Base-by-base conservation (phyloP, 2,888 invertebrate genomes). In the Luffia ferchaultella region DNA sequence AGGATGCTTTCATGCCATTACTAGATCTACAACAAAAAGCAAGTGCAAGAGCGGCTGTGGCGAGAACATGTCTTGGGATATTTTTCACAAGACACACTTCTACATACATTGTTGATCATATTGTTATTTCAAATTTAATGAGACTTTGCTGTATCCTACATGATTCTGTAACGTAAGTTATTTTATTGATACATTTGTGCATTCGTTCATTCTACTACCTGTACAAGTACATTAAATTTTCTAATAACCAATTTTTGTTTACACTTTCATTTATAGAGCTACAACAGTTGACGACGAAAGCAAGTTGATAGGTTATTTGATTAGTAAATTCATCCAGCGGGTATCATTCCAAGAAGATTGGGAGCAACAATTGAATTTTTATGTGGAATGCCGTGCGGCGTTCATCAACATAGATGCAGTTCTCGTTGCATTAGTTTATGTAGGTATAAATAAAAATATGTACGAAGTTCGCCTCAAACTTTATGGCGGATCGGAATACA, bases 341-440 rank as follows among this genome's bases (percentile, higher is more conserved):
- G 93, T 98, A 3, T 87, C 91, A 55, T 95, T 93, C 69, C 93
- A 93, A 7, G 85, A 89, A 15, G 95, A 97, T 73, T 90, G 95
- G 65, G 97, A 98, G 66, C 92, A 93, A 61, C 96, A 96, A 69
- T 84, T 99, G 9, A 91, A 90, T 65, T 98, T 97, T 82, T 97
- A 95, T 71, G 97, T 96, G 1, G 96, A 97, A 69, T 93, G 95
- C 15, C 87, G 98, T 57, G 92, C 93, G 3, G 88, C 92, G 0
- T 97, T 98, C 76, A 91, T 93, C 48, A 97, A 96, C 78, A 85
- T 98, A 42, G 97, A 98, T 70, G 80, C 89, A 1, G 95, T 97
- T 16, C 89, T 96, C 44, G 86, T 90, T 41, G 91, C 94, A 50
- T 85, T 98, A 42, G 93, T 98, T 0, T 95, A 95, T 77, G 94